Evolutionary conservation across 2,113 vertebrate genomes (phyloP).

Genomic region (Zootoca vivipara): DNA sequence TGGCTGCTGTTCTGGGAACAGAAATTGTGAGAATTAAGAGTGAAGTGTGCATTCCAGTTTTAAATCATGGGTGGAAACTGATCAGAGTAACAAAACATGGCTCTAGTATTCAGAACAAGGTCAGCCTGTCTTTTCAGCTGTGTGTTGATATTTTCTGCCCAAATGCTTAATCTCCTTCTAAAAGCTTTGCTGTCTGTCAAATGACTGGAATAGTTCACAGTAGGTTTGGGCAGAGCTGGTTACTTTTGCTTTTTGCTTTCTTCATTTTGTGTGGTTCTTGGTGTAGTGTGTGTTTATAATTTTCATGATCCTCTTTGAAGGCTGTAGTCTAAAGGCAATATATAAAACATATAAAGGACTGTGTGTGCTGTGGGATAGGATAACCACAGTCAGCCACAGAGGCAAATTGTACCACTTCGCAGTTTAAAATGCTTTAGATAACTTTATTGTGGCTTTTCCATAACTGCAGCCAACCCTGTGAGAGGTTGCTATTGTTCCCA

Average conservation of each 20-base stretch:
- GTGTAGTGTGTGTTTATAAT: neutral
- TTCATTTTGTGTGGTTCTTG: neutral
- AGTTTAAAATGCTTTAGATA: neutral
- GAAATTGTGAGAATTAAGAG: neutral
- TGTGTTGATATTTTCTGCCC: neutral
- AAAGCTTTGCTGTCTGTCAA: neutral
- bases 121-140: neutral
- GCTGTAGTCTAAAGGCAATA: neutral
- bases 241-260: neutral
- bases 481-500: neutral
- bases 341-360: neutral
- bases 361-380: neutral
- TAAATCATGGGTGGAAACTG: neutral
- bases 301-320: neutral
- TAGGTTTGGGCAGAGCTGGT: neutral
- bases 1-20: neutral
- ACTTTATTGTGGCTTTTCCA: neutral
- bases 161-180: constrained; percentile 4
- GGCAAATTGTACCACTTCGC: too few species aligned
- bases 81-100: too few species aligned
- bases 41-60: neutral
- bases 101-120: neutral
- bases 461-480: neutral
- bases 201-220: neutral
- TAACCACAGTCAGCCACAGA: neutral